phyloP scores from a whole-genome alignment of 2,888 invertebrate genomes.

The Cosmia pyralina region DNA sequence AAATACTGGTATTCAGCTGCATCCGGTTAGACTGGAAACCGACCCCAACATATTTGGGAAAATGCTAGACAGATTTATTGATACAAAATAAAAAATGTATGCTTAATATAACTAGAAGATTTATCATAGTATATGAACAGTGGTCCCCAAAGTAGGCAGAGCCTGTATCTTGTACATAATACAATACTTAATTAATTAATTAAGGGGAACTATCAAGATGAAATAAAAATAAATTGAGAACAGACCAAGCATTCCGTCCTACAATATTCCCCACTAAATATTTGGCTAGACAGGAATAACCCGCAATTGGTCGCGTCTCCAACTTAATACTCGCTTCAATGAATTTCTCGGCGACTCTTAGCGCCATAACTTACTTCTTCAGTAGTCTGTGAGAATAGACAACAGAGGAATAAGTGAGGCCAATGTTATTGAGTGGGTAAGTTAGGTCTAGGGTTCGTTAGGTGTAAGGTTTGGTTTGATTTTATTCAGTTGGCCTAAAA shows the following conservation, averaged over 20 bases:
- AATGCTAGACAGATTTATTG: too few species aligned
- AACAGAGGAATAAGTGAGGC: constrained; percentile 13
- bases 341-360: constrained; percentile 8
- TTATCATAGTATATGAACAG: too few species aligned
- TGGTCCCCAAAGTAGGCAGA: too few species aligned
- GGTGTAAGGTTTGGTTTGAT: background rate
- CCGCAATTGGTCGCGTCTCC: background rate
- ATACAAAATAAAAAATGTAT: too few species aligned
- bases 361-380: constrained; percentile 17
- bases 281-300: background rate
- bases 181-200: background rate
- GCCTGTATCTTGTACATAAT: too few species aligned
- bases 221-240: background rate
- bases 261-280: background rate
- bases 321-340: constrained; percentile 6
- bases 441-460: background rate
- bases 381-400: constrained; percentile 18
- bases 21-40: too few species aligned
- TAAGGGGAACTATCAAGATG: background rate
- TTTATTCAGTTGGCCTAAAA: too few species aligned
- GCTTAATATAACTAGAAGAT: too few species aligned
- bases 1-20: too few species aligned
- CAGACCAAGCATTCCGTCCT: background rate
- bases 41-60: too few species aligned
- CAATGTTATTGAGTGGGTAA: background rate